Percentiles rank a stretch among this genome's conserved stretches.
Evolutionary conservation across 2,113 vertebrate species (phyloP).

Genomic region (Dicaeum eximium): DNA sequence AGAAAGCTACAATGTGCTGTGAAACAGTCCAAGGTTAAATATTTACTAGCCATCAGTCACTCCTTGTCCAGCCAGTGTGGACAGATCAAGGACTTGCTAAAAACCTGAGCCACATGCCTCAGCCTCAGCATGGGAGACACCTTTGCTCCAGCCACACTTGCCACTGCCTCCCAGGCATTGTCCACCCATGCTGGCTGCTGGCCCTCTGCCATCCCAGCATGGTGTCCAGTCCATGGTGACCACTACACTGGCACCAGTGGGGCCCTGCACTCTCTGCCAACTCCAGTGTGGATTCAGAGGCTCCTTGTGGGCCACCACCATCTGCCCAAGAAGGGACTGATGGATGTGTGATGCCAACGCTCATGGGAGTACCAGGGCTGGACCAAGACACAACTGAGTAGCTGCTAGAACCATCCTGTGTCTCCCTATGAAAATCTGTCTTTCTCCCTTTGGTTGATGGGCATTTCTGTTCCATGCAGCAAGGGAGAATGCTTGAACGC

Average conservation of each 20-base stretch:
- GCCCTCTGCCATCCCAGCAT: background rate
- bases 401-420: background rate
- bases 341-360: background rate
- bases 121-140: background rate
- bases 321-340: background rate
- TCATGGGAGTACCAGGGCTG: background rate
- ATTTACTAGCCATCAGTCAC: slow-evolving; percentile 16
- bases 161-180: background rate
- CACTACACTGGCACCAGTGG: background rate
- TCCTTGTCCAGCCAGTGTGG: background rate
- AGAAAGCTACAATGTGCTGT: background rate
- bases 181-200: background rate
- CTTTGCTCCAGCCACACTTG: background rate
- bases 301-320: background rate
- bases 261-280: background rate
- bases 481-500: background rate
- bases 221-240: accelerated
- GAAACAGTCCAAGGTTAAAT: slow-evolving; percentile 23
- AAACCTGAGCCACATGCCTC: background rate
- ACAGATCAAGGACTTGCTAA: background rate
- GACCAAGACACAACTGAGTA: background rate
- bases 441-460: background rate
- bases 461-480: background rate
- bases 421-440: background rate
- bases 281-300: background rate